These are phyloP conservation scores for Chloromyia formosa DNA, from an alignment of 2,888 invertebrate species.

Conservation along the genomic window DNA sequence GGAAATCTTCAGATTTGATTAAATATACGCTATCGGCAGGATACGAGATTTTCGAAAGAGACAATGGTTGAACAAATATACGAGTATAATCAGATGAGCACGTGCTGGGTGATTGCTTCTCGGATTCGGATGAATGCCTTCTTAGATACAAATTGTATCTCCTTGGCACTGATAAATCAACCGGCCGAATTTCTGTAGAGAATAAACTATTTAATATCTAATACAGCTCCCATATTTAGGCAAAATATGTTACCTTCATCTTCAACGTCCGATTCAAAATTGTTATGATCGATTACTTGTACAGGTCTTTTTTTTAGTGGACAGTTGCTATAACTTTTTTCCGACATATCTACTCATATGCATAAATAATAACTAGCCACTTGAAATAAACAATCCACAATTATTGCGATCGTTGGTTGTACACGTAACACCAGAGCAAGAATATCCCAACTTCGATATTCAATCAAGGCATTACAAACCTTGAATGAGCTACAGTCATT, in stretches of 20 bases:
- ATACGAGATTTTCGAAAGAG: conserved; percentile 2
- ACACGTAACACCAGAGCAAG: not conserved
- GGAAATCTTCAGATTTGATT: not conserved
- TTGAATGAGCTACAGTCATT: conserved; percentile 51
- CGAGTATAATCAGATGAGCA: not conserved
- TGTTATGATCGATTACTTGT: no score
- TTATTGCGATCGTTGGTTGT: no score
- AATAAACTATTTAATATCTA: conserved; percentile 3
- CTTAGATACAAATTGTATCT: not conserved
- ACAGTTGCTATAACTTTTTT: conserved; percentile 62
- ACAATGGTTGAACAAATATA: not conserved
- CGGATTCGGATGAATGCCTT: not conserved
- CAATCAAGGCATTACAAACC: conserved; percentile 51
- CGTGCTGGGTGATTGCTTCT: not conserved
- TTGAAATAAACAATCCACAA: not conserved
- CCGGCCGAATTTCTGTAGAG: conserved; percentile 44
- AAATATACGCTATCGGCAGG: not conserved
- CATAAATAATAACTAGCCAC: no score
- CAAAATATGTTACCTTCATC: conserved; percentile 30
- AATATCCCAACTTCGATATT: conserved; percentile 28
- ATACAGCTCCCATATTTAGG: not conserved
- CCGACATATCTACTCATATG: conserved; percentile 54
- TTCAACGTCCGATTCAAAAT: no score
- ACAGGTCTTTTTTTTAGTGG: conserved; percentile 63
- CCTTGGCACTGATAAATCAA: conserved; percentile 44